Percentiles rank a stretch among this genome's conserved stretches.
phyloP scores from a whole-genome alignment of 2,113 vertebrate species.

The Gymnocephalus cernua region DNA sequence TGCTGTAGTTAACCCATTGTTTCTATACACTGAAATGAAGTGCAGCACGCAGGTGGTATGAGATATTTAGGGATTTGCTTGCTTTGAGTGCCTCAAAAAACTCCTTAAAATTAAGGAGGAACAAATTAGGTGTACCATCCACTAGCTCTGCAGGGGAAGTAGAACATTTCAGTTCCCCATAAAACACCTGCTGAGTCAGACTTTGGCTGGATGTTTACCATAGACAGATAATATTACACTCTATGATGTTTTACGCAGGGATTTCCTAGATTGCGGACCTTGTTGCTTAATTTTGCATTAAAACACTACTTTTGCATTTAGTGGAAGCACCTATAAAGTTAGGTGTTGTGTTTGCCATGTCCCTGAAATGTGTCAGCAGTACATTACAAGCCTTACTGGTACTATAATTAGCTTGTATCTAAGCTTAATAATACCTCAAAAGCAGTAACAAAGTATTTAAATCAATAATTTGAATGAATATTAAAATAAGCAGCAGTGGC shows the following conservation, averaged over 20 bases:
- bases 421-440: neutral
- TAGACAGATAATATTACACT: too few species aligned
- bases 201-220: neutral
- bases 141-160: constrained; percentile 18
- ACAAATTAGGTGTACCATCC: neutral
- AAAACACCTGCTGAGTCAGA: constrained; percentile 9
- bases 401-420: neutral
- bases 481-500: neutral
- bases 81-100: too few species aligned
- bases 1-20: neutral
- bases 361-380: neutral
- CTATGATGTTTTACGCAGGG: neutral
- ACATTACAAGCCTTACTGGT: neutral
- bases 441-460: neutral
- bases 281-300: neutral
- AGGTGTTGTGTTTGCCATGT: neutral
- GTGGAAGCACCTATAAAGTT: neutral
- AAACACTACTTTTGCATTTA: neutral
- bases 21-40: neutral
- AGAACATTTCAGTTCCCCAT: constrained; percentile 42
- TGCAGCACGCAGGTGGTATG: neutral
- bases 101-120: neutral
- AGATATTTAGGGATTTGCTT: constrained; percentile 21
- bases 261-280: neutral
- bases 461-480: too few species aligned